Base-by-base conservation (phyloP, 2,888 invertebrate species). In the Neuroscelio doddi region DNA sequence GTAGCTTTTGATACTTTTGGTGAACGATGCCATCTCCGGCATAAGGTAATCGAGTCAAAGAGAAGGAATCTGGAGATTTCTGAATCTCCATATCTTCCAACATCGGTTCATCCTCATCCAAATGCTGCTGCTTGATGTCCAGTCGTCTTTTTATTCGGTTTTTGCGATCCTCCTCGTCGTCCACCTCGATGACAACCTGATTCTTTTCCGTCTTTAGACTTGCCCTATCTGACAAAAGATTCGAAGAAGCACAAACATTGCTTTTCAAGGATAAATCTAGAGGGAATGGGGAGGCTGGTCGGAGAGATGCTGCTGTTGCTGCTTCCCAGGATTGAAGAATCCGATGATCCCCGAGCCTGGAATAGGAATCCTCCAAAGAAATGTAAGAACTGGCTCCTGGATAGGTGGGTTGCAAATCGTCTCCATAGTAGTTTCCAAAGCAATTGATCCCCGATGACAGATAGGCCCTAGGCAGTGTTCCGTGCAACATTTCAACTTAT, bases 261-360 rank as follows among this genome's bases (percentile, higher is more conserved):
- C 85, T 74, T 80, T 94, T 94, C 16, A 93, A 84, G 15, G 93
- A 93, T 61, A 94, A 85, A 81, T 94, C 94, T 71, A 94, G 85
- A 4, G 93, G 93, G 63, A 83, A 84, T 1, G 87, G 84, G 1
- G 85, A 85, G 34, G 72, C 46, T 1, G 79, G 65, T 1, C 76
- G 73, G 3, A 72, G 51, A 12, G 67, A 29, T 1, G 46, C 5
- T 1, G 72, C 68, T n/a, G 56, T 16, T 24, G 14, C 29, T 8
- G 27, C 3, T 1, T 69, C 57, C 69, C 69, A 65, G 8, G 64
- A 30, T 5, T 34, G 65, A 3, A 70, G 64, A 3, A 67, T 29
- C 0, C 66, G 58, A 3, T 64, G 72, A 1, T 71, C 68, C n/a
- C 44, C 29, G 9, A 70, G 39, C 8, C 71, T 51, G 15, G 69